These are phyloP conservation scores for Shinisaurus crocodilurus DNA, from an alignment of 2,113 vertebrate genomes.

Conservation along the genomic window DNA sequence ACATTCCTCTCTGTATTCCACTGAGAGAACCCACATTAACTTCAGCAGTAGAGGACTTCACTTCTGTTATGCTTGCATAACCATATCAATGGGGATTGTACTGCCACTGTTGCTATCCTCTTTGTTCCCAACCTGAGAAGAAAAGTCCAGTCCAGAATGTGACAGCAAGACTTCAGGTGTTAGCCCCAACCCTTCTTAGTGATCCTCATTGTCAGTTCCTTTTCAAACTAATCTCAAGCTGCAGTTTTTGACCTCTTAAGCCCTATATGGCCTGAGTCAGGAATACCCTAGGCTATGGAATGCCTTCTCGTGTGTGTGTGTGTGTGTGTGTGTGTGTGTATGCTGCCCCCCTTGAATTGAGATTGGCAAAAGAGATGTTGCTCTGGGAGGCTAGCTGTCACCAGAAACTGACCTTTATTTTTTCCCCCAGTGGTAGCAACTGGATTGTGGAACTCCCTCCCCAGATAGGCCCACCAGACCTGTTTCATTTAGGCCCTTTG, in stretches of 20 bases:
- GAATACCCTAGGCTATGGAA: not conserved
- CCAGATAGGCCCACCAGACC: not conserved
- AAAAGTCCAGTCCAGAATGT: not conserved
- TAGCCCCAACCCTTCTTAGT: not conserved
- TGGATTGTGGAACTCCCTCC: not conserved
- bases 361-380: not conserved
- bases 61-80: not conserved
- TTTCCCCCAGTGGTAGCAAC: not conserved
- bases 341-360: not conserved
- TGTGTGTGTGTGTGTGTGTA: too few species aligned
- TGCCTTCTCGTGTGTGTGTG: too few species aligned
- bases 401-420: not conserved
- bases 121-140: not conserved
- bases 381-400: not conserved
- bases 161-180: not conserved
- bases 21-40: not conserved
- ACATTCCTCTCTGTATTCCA: not conserved
- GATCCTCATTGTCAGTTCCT: too few species aligned
- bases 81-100: not conserved
- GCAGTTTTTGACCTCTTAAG: not conserved
- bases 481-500: not conserved
- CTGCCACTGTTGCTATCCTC: not conserved
- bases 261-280: not conserved
- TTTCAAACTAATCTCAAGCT: not conserved
- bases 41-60: not conserved